Evolutionary conservation across 2,113 vertebrate genomes (phyloP), one percentile per base, ranked within the genome.

Genomic region (Oreochromis spilurus): DNA sequence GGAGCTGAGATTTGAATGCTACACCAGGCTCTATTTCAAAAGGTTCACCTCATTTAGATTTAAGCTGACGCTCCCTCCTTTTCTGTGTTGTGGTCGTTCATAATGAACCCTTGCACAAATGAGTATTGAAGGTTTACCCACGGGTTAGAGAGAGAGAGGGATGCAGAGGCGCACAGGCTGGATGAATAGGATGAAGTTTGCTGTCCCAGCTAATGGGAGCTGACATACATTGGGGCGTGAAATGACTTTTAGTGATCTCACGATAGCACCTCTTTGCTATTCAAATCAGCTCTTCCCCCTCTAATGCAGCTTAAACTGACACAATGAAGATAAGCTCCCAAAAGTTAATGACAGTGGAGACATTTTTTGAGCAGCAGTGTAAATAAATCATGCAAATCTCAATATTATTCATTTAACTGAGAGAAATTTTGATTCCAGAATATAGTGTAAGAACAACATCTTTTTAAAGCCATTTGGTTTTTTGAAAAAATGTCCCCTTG

Each of bases 211-310:
- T 95, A 96, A 95, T 95, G 84, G 91, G 82, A 92, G 92, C 90
- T 91, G 93, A 94, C 92, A 85, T 82, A 94, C 91, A 92, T 83
- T 92, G 88, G 91, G 84, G 88, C 93, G 81, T 95, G 94, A 95
- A 95, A 95, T 95, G 87, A 94, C 93, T 95, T 95, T 90, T 88
- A 86, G 83, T 91, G 94, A 95, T 96, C 80, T 65, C 79, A 87
- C 24, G 93, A 95, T 95, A 92, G 88, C 77, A 80, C 75, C 88
- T 89, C 86, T 89, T 93, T 93, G 79, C 90, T 84, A 91, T 95
- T 94, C 89, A 91, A 88, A 89, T 92, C 89, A 87, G 83, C 83
- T 16, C 86, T 83, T 78, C 57, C 53, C 36, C 54, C 83, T 65
- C 60, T 54, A 82, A 84, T 72, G 81, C 86, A 2, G 88, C 88